Evolutionary conservation across 1,140 invertebrate species (phyloP), one percentile per base, ranked within the genome.

Genomic region (Scylla paramamosain): DNA sequence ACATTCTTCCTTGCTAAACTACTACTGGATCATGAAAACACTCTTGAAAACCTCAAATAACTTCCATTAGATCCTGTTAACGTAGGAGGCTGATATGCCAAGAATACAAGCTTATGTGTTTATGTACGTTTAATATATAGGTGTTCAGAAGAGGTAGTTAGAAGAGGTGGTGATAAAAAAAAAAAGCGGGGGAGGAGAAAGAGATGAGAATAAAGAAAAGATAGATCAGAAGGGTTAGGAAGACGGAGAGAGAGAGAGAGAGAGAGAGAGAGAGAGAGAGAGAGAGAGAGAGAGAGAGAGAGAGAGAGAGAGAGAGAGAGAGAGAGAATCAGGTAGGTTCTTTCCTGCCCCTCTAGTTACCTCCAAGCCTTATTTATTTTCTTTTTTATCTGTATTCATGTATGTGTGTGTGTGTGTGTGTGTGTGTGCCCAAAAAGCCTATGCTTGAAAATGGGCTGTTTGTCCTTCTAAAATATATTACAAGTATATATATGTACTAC

Each of bases 261-360:
- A 32, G 86, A 31, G 29, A 46, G 29, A 46, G 29, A 46, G 29
- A 31, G 29, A 46, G 87, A 39, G 31, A 48, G 31, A 39, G 31
- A n/a, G 31, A 39, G 31, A 48, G n/a, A 45, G 39, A 45, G 84
- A 45, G n/a, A 29, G 84, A 29, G 84, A 87, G n/a, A 29, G 84
- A 87, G 84, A 45, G 84, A 87, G n/a, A 29, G 84, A 45, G 84
- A 87, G 84, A 87, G 84, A 45, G 84, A 29, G n/a, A 29, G 84
- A 45, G n/a, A 29, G 84, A 16, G 52, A 4, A 8, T 59, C 20
- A 8, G 20, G 52, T 16, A 59, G 10, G 52, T n/a, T n/a, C n/a
- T n/a, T n/a, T n/a, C n/a, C n/a, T n/a, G n/a, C n/a, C n/a, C n/a
- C n/a, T n/a, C n/a, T n/a, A n/a, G n/a, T n/a, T n/a, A n/a, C n/a